A percentile compares a stretch with the other conserved stretches of the same genome.
These are phyloP conservation scores for silkworm (Bombyx mori) DNA, from an alignment of 1,140 invertebrate species.

Conservation along the genomic window ASM3026992v2 NC_085131.1:14312501-14313000, in stretches of 20 bases:
- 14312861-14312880: too few species aligned
- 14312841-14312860: too few species aligned
- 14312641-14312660: slow-evolving; percentile 75
- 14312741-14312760: slow-evolving; percentile 72
- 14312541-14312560: slow-evolving; percentile 54
- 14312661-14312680: slow-evolving; percentile 54
- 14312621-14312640: slow-evolving; percentile 59
- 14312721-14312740: slow-evolving; percentile 74
- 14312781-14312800: too few species aligned
- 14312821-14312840: slow-evolving; percentile 75
- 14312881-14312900: slow-evolving; percentile 67
- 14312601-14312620: background rate
- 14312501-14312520: too few species aligned
- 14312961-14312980: slow-evolving; percentile 32
- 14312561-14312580: slow-evolving; percentile 13
- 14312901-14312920: slow-evolving; percentile 76
- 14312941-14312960: too few species aligned
- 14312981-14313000: slow-evolving; percentile 76
- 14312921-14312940: slow-evolving; percentile 37
- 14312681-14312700: too few species aligned
- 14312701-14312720: slow-evolving; percentile 27
- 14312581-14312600: slow-evolving; percentile 19
- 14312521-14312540: slow-evolving; percentile 74
- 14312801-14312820: slow-evolving; percentile 73
- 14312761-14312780: too few species aligned